Conservation (phyloP, 2,797 vertebrate genomes). For the Graptemys geographica region DNA sequence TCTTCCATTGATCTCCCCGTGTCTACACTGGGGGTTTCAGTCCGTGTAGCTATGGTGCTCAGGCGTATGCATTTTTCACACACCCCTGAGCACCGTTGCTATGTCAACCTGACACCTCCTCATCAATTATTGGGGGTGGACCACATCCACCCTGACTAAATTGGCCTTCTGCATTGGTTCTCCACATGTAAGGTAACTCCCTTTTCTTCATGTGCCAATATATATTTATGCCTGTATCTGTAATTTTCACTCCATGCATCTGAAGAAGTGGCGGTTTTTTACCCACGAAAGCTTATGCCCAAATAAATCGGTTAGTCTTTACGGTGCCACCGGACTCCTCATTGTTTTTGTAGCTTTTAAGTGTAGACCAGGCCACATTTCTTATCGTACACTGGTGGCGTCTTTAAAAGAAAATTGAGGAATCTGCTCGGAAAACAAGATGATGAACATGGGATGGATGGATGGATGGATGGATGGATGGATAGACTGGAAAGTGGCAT, state of each 20-base stretch:
- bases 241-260: too few relatives aligned
- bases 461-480: too few relatives aligned
- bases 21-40: neutral
- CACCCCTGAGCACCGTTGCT: neutral
- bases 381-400: neutral
- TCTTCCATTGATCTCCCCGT: neutral
- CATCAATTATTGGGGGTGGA: too few relatives aligned
- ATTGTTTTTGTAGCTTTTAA: neutral
- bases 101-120: neutral
- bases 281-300: too few relatives aligned
- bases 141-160: too few relatives aligned
- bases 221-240: too few relatives aligned
- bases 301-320: too few relatives aligned
- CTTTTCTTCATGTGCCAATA: too few relatives aligned
- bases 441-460: rapidly evolving
- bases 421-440: neutral
- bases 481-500: rapidly evolving
- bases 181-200: too few relatives aligned
- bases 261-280: too few relatives aligned
- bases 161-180: too few relatives aligned
- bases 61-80: neutral
- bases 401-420: neutral
- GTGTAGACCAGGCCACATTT: neutral
- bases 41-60: rapidly evolving
- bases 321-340: too few relatives aligned